These are phyloP conservation scores for Ceratotherium simum DNA, from an alignment of 2,113 vertebrate species.

Conservation along the genomic window DNA sequence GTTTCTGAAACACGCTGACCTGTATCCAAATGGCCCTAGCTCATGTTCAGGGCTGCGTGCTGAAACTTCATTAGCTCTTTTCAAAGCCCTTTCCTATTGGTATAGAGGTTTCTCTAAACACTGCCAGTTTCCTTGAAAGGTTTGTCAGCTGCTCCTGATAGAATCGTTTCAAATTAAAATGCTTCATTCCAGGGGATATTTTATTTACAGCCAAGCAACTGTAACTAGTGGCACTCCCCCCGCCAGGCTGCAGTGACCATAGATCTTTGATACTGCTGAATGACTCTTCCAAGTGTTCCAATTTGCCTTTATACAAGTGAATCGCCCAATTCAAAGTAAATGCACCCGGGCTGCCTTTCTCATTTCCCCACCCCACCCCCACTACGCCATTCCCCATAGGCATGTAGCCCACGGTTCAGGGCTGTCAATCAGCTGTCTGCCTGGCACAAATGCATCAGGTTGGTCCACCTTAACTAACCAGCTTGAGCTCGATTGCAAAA, in stretches of 20 bases:
- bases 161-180: slow-evolving; percentile 75
- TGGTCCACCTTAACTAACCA: background rate
- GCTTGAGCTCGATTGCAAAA: background rate
- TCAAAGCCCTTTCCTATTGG: slow-evolving; percentile 68
- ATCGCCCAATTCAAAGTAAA: slow-evolving; percentile 60
- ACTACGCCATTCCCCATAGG: background rate
- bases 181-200: slow-evolving; percentile 71
- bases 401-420: background rate
- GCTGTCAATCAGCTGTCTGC: background rate
- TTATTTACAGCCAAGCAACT: slow-evolving; percentile 77
- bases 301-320: slow-evolving; percentile 64
- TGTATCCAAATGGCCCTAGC: background rate
- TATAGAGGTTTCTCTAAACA: slow-evolving; percentile 64
- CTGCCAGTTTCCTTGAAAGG: slow-evolving; percentile 74
- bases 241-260: background rate
- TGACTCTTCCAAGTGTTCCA: slow-evolving; percentile 58
- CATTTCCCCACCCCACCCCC: background rate
- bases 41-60: slow-evolving; percentile 25
- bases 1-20: slow-evolving; percentile 37
- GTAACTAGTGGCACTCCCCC: slow-evolving; percentile 53
- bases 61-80: slow-evolving; percentile 77
- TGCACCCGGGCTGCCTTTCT: slow-evolving; percentile 34
- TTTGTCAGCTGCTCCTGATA: slow-evolving; percentile 73
- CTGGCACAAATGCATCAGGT: background rate
- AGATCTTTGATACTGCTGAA: slow-evolving; percentile 72